These are phyloP conservation scores for Syngnathoides biaculeatus DNA, from an alignment of 2,113 vertebrate species.

Conservation along the genomic window DNA sequence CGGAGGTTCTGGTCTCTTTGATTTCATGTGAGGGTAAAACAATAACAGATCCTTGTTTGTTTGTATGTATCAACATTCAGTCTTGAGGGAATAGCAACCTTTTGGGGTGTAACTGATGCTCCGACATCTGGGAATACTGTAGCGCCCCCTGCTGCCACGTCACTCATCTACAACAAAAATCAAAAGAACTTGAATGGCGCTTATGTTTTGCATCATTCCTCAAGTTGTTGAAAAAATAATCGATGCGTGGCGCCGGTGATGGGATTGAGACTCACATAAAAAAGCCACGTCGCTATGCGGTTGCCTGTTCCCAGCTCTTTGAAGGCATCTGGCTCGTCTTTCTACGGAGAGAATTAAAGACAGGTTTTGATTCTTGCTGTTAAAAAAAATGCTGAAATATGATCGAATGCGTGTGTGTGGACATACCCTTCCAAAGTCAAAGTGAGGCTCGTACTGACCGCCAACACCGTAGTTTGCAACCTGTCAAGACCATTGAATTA, in stretches of 20 bases:
- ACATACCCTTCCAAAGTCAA: conserved; percentile 87
- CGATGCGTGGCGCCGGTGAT: no score
- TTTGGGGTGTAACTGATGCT: conserved; percentile 90
- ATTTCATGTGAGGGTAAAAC: neutral
- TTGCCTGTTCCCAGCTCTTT: conserved; percentile 98
- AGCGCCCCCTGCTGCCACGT: conserved; percentile 92
- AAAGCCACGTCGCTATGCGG: conserved; percentile 95
- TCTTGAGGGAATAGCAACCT: conserved; percentile 72
- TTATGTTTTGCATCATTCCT: neutral
- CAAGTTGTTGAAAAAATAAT: neutral
- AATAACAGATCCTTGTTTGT: neutral
- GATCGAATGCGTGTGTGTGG: neutral
- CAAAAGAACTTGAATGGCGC: neutral
- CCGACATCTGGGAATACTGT: conserved; percentile 98
- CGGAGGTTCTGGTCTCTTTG: neutral
- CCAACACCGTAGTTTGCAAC: conserved; percentile 86
- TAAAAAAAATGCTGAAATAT: neutral
- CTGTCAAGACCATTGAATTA: conserved; percentile 49
- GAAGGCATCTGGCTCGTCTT: conserved; percentile 98
- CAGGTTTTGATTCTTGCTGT: neutral
- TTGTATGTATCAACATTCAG: neutral
- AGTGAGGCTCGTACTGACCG: conserved; percentile 86
- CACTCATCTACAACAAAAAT: conserved; percentile 86
- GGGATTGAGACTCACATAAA: conserved; percentile 82
- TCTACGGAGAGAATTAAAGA: conserved; percentile 73